Conservation (phyloP, 1,140 invertebrate species). For the Nephotettix cincticeps region DNA sequence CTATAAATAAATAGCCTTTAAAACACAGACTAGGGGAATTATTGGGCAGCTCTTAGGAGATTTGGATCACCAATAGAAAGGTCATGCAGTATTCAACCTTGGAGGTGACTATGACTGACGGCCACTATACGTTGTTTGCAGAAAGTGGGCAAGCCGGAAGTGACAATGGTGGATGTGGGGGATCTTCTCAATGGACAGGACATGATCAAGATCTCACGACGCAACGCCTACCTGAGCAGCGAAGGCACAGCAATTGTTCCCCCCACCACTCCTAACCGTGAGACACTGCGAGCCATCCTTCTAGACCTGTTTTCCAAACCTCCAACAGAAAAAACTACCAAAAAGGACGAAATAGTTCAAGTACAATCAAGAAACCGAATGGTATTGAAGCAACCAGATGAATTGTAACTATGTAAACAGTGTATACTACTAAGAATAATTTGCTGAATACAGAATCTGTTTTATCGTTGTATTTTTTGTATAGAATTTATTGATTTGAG, state of each 20-base stretch:
- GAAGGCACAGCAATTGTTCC: conserved; percentile 28
- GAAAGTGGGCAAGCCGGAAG: conserved; percentile 21
- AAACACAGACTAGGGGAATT: no score
- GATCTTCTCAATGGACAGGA: conserved; percentile 15
- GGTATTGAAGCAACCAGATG: conserved; percentile 24
- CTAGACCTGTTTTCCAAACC: conserved; percentile 26
- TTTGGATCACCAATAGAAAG: no score
- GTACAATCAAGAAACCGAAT: conserved; percentile 24
- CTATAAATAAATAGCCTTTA: no score
- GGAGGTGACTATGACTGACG: no score
- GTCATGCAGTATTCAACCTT: no score
- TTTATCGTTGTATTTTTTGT: no score
- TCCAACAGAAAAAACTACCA: background rate
- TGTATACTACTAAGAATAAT: no score
- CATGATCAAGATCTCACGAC: conserved; percentile 25
- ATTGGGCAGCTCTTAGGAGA: no score
- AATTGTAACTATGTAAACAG: conserved; percentile 12
- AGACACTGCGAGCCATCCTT: conserved; percentile 19
- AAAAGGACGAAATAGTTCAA: conserved; percentile 22
- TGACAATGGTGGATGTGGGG: conserved; percentile 18
- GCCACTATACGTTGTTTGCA: background rate
- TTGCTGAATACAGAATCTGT: no score
- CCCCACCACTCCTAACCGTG: conserved; percentile 1
- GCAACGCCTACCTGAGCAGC: conserved; percentile 31
- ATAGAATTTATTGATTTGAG: no score